Evolutionary conservation across 2,797 vertebrate genomes (phyloP).

Genomic region (Artibeus lituratus): DNA sequence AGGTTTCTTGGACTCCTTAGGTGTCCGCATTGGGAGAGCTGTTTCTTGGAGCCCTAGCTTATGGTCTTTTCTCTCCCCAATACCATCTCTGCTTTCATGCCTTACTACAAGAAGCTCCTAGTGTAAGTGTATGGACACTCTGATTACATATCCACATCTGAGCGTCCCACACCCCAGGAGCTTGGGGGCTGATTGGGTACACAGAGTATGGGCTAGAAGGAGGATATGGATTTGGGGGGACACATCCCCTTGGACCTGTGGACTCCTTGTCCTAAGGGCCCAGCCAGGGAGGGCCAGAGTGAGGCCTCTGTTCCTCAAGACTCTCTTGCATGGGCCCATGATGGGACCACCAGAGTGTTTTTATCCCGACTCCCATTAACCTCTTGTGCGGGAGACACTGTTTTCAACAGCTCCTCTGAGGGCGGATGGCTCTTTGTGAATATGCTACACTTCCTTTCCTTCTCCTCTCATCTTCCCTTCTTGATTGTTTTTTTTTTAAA

Average conservation of each 20-base stretch:
- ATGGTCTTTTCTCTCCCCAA: neutral
- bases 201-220: neutral
- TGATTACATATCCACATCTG: neutral
- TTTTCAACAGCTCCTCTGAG: neutral
- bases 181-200: neutral
- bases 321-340: neutral
- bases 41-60: neutral
- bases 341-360: neutral
- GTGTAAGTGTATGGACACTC: neutral
- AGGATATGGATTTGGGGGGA: neutral
- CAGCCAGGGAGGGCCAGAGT: neutral
- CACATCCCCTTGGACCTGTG: neutral
- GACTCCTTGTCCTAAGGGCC: neutral
- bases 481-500: no score
- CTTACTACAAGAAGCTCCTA: neutral
- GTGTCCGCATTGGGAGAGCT: neutral
- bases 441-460: neutral
- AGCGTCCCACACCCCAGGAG: neutral
- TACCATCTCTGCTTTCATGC: neutral
- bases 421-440: neutral
- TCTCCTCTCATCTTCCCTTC: neutral
- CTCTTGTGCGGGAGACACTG: no score
- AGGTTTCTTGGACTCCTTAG: neutral
- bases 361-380: neutral
- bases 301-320: neutral